phyloP scores from a whole-genome alignment of 1,140 invertebrate species.

The Scaptomyza hsui region DNA sequence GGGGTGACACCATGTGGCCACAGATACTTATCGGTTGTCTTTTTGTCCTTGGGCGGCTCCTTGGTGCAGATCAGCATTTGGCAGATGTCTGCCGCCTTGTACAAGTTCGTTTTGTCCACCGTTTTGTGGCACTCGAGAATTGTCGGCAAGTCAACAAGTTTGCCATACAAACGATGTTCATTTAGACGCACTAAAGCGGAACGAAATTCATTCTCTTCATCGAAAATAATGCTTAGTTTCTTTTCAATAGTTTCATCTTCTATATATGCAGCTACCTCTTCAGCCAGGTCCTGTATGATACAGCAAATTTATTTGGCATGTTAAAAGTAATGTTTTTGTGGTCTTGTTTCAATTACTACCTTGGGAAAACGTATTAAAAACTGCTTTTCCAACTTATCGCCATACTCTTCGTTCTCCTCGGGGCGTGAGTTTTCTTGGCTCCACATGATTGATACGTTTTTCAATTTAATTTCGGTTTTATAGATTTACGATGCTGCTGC shows the following conservation, averaged over 20 bases:
- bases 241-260: constrained; percentile 92
- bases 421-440: too few relatives aligned
- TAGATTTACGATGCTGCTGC: too few relatives aligned
- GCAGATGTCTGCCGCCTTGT: constrained; percentile 97
- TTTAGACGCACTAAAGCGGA: constrained; percentile 94
- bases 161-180: constrained; percentile 92
- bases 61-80: constrained; percentile 95
- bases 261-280: constrained; percentile 90
- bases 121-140: constrained; percentile 97
- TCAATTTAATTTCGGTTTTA: too few relatives aligned
- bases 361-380: constrained; percentile 92
- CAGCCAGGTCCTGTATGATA: constrained; percentile 88
- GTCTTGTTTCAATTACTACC: constrained; percentile 82
- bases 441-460: too few relatives aligned
- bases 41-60: constrained; percentile 90
- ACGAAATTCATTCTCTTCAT: constrained; percentile 93
- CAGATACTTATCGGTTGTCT: constrained; percentile 1
- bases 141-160: constrained; percentile 96
- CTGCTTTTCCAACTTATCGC: constrained; percentile 91
- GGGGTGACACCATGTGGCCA: constrained; percentile 26
- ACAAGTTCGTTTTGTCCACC: constrained; percentile 97
- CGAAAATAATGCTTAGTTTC: constrained; percentile 89
- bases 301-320: background rate
- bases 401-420: too few relatives aligned
- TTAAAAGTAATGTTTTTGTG: background rate